phyloP scores from a whole-genome alignment of 2,888 invertebrate genomes.

The Ophraella communa region DNA sequence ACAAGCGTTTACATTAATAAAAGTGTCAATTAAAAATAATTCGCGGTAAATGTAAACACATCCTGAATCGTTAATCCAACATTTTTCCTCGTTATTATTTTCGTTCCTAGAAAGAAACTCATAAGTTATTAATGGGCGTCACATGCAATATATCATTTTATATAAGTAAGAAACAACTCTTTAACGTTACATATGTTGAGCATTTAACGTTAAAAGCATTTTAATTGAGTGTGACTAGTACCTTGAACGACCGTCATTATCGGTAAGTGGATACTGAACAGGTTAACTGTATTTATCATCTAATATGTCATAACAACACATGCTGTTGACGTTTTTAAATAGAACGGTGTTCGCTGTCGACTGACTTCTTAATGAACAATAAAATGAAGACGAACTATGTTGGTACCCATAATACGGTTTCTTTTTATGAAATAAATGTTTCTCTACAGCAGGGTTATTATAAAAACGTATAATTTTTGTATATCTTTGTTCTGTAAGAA shows the following conservation, averaged over 20 bases:
- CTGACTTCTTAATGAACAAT: not conserved
- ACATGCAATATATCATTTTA: conserved; percentile 21
- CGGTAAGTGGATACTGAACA: conserved; percentile 28
- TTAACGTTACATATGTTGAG: conserved; percentile 27
- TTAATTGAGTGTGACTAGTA: conserved; percentile 32
- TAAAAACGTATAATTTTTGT: no score
- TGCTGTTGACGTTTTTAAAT: conserved; percentile 35
- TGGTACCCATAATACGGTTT: no score
- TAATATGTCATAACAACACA: conserved; percentile 45
- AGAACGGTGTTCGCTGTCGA: conserved; percentile 1
- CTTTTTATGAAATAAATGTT: no score
- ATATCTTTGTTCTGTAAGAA: no score
- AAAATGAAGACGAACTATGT: not conserved
- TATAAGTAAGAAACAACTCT: conserved; percentile 7
- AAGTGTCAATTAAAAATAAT: no score
- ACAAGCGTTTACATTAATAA: no score
- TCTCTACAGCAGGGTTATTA: no score
- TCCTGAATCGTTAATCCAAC: not conserved
- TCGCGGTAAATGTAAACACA: not conserved
- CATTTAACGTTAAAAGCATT: conserved; percentile 29
- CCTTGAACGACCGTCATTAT: conserved; percentile 28
- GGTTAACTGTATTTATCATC: conserved; percentile 41
- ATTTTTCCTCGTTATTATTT: not conserved
- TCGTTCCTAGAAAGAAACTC: conserved; percentile 11
- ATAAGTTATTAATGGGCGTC: conserved; percentile 16